These are phyloP conservation scores for Corythucha ciliata DNA, from an alignment of 2,888 invertebrate genomes.

Conservation along the genomic window DNA sequence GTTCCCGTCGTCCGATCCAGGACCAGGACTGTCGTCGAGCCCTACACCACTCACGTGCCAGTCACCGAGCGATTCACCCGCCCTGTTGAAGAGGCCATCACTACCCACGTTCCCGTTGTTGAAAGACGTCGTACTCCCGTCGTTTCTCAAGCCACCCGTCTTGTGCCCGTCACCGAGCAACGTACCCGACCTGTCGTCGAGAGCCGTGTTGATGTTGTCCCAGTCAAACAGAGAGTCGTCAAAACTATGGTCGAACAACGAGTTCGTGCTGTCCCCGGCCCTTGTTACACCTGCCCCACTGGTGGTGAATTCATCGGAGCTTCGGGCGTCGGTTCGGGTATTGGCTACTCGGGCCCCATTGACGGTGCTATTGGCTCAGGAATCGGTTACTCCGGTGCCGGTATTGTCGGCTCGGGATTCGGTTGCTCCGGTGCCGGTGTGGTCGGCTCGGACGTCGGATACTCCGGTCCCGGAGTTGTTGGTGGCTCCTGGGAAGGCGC, in stretches of 20 bases:
- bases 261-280: conserved; percentile 15
- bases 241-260: conserved; percentile 20
- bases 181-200: conserved; percentile 26
- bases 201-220: conserved; percentile 14
- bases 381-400: neutral
- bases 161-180: conserved; percentile 25
- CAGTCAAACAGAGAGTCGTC: conserved; percentile 19
- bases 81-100: conserved; percentile 25
- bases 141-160: conserved; percentile 20
- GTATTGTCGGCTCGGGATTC: neutral
- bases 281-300: conserved; percentile 5
- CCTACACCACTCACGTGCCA: conserved; percentile 29
- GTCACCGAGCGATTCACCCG: conserved; percentile 22
- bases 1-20: conserved; percentile 26
- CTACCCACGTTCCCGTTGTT: conserved; percentile 27
- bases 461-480: neutral
- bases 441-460: neutral
- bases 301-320: neutral
- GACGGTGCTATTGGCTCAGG: too few species aligned
- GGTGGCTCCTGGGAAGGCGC: neutral
- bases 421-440: neutral
- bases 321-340: neutral
- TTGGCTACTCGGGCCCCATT: too few species aligned
- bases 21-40: conserved; percentile 25
- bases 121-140: conserved; percentile 23